phyloP scores from a whole-genome alignment of 2,888 invertebrate species.

The Brachyptera putata region DNA sequence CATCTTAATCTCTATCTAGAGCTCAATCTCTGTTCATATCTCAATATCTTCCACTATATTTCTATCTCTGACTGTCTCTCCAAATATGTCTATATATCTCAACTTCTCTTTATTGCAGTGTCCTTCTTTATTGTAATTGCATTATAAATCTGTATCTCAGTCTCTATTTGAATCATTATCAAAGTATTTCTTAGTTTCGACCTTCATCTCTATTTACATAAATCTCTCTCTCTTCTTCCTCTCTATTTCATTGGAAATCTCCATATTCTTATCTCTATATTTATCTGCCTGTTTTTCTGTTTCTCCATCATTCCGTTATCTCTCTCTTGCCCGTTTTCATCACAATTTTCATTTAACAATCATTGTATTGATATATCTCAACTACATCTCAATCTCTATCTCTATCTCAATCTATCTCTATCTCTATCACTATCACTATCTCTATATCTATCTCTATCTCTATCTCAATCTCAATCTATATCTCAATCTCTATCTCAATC shows the following conservation, averaged over 20 bases:
- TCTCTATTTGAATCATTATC: conserved; percentile 3
- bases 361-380: too few relatives aligned
- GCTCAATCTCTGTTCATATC: too few relatives aligned
- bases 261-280: conserved; percentile 23
- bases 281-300: conserved; percentile 9
- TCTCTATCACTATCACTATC: background rate
- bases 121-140: conserved; percentile 7
- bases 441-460: background rate
- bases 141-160: conserved; percentile 26
- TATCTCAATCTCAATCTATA: too few relatives aligned
- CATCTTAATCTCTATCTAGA: too few relatives aligned
- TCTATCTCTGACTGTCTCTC: too few relatives aligned
- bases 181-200: conserved; percentile 1
- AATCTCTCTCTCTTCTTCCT: background rate
- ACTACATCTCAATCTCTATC: too few relatives aligned
- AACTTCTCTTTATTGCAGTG: too few relatives aligned
- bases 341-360: too few relatives aligned
- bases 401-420: too few relatives aligned
- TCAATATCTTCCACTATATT: too few relatives aligned
- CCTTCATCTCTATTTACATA: background rate
- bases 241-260: conserved; percentile 21
- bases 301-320: background rate
- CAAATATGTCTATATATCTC: too few relatives aligned
- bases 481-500: too few relatives aligned
- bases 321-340: background rate